phyloP scores from a whole-genome alignment of 2,113 vertebrate genomes.

The Galemys pyrenaicus region DNA sequence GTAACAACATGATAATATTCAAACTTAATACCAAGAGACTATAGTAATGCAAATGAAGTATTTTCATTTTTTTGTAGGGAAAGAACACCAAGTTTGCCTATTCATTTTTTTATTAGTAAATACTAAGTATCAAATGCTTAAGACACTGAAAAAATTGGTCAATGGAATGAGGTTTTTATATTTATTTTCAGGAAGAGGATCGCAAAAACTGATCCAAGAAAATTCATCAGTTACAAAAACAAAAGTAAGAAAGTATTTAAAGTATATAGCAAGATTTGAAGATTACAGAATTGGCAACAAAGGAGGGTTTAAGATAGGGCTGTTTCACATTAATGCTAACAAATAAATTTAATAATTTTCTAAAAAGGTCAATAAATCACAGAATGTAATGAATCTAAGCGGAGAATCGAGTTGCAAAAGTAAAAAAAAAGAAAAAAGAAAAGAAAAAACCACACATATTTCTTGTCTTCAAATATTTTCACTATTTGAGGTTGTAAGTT shows the following conservation, averaged over 20 bases:
- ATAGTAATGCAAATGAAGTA: background rate
- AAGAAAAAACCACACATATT: background rate
- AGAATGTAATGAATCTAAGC: constrained; percentile 31
- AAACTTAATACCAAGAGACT: background rate
- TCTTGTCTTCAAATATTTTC: constrained; percentile 26
- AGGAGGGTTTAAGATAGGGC: constrained; percentile 33
- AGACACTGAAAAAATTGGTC: constrained; percentile 37
- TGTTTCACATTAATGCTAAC: constrained; percentile 39
- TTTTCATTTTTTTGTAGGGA: background rate
- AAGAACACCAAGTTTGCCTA: background rate
- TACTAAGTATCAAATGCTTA: constrained; percentile 1
- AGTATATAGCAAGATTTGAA: constrained; percentile 26
- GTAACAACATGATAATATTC: background rate
- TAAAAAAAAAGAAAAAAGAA: background rate
- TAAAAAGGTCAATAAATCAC: constrained; percentile 33
- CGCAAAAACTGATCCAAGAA: constrained; percentile 48
- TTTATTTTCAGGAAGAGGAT: constrained; percentile 32
- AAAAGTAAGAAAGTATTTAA: constrained; percentile 54
- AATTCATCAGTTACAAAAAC: constrained; percentile 40
- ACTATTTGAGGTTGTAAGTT: constrained; percentile 26
- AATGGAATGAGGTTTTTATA: constrained; percentile 42
- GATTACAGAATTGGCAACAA: constrained; percentile 14
- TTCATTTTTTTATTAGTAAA: constrained; percentile 43
- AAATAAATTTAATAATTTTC: constrained; percentile 55
- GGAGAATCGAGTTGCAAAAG: background rate